Base-by-base conservation (phyloP, 92 coral and sea anemone genomes). In the Heteractis magnifica region DNA sequence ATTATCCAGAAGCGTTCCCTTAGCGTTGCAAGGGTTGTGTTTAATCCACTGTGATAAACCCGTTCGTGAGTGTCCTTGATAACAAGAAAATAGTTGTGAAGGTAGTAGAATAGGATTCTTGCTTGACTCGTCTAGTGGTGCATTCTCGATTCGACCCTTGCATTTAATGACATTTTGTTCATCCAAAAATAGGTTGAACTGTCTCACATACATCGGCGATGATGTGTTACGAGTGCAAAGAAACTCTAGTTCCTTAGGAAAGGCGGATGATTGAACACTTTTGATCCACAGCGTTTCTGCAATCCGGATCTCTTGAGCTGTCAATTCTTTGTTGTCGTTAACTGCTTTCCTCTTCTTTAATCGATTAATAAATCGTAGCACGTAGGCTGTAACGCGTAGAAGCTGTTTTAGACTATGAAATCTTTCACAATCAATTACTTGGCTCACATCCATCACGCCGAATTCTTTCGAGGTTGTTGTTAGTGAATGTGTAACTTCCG, bases 241-340 rank as follows among this genome's bases (percentile, higher is more conserved):
- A 26, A 26, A 26, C 0, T 26, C 26, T 26, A 26, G 26, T 26
- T 26, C 26, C 26, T 26, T 26, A 26, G 26, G 26, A 26, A 26
- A 26, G 26, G 26, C 26, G n/a, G n/a, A n/a, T n/a, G 20, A 11
- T 64, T 80, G 83, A 10, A 80, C 44, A 6, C 4, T 15, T 70
- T 81, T 77, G 71, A 86, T 65, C 88, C 93, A 90, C 23, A 87
- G 79, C 56, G 79, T 60, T 77, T 90, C 90, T 70, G 93, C 88
- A 44, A 34, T 76, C 8, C 64, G 58, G 20, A 82, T 59, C 12
- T 86, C 89, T 81, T 70, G 51, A 34, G 44, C 73, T 6, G 86
- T 76, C 34, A 70, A n/a, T 52, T 79, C 85, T 4, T 83, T 81
- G n/a, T n/a, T n/a, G n/a, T n/a, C n/a, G 10, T 16, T 16, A 0